Conservation (phyloP, 2,888 invertebrate species). For the Rhorus exstirpatorius region DNA sequence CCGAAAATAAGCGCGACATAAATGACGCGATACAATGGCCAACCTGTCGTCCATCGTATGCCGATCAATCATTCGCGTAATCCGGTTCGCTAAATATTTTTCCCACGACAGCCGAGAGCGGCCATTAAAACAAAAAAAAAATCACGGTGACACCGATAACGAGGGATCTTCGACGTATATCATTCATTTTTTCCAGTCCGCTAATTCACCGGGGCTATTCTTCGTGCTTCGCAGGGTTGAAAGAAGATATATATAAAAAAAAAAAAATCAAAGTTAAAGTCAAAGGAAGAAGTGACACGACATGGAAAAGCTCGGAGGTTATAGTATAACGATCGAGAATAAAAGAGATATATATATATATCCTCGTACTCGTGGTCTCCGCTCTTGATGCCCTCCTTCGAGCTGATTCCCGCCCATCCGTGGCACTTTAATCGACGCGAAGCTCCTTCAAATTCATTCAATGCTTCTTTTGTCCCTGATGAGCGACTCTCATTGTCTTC, state of each 20-base stretch:
- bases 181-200: too few relatives aligned
- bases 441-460: constrained; percentile 66
- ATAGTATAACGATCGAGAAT: constrained; percentile 4
- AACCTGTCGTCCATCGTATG: constrained; percentile 36
- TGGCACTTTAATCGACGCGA: constrained; percentile 65
- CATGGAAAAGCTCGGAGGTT: too few relatives aligned
- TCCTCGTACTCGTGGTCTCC: too few relatives aligned
- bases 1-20: constrained; percentile 18
- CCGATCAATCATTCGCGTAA: constrained; percentile 54
- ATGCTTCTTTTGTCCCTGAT: constrained; percentile 62
- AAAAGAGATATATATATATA: background rate
- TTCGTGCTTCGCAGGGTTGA: too few relatives aligned
- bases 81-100: constrained; percentile 52
- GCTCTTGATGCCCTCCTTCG: background rate
- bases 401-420: background rate
- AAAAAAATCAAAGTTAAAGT: background rate
- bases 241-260: too few relatives aligned
- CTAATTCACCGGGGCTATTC: too few relatives aligned
- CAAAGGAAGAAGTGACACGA: background rate
- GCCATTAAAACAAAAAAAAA: constrained; percentile 20
- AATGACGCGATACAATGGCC: constrained; percentile 18
- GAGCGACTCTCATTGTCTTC: constrained; percentile 51
- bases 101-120: constrained; percentile 1
- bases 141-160: background rate
- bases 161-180: too few relatives aligned